A percentile compares a stretch with the other conserved stretches of the same genome.
These are phyloP conservation scores for Plagiodera versicolora DNA, from an alignment of 2,888 invertebrate species.

Conservation along the genomic window DNA sequence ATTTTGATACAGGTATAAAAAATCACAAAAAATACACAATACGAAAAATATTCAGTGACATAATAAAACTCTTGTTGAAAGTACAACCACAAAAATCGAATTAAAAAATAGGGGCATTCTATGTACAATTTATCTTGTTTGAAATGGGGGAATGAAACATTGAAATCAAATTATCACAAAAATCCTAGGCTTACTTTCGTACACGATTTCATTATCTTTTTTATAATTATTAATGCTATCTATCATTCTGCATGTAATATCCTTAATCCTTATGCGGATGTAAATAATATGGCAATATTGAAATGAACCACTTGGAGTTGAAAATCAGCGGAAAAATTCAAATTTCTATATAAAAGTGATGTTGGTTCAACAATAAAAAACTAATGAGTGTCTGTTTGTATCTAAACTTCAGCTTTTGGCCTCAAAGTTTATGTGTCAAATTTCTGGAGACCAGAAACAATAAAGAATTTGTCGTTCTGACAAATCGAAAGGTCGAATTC, in stretches of 20 bases:
- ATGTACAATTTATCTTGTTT: conserved; percentile 6
- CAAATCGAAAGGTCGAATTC: conserved; percentile 4
- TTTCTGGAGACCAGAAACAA: no score
- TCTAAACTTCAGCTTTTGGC: no score
- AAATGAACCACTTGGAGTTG: not conserved
- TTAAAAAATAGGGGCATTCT: conserved; percentile 10
- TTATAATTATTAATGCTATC: not conserved
- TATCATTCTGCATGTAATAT: not conserved
- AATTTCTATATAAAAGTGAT: no score
- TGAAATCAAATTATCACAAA: conserved; percentile 13
- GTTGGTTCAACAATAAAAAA: no score
- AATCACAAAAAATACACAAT: conserved; percentile 29
- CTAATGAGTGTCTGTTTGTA: no score
- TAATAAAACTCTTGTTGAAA: conserved; percentile 21
- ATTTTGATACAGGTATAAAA: conserved; percentile 36
- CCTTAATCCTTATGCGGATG: not conserved
- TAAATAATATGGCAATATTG: conserved; percentile 1
- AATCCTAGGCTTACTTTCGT: not conserved
- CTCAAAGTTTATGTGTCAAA: no score
- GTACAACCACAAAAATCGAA: conserved; percentile 13
- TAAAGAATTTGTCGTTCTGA: no score
- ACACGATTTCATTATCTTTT: not conserved
- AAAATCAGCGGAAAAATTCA: not conserved
- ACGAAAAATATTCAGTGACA: conserved; percentile 31
- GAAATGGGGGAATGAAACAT: conserved; percentile 6